These are phyloP conservation scores for Phaenicophaeus curvirostris DNA, from an alignment of 2,797 vertebrate species.

Conservation along the genomic window DNA sequence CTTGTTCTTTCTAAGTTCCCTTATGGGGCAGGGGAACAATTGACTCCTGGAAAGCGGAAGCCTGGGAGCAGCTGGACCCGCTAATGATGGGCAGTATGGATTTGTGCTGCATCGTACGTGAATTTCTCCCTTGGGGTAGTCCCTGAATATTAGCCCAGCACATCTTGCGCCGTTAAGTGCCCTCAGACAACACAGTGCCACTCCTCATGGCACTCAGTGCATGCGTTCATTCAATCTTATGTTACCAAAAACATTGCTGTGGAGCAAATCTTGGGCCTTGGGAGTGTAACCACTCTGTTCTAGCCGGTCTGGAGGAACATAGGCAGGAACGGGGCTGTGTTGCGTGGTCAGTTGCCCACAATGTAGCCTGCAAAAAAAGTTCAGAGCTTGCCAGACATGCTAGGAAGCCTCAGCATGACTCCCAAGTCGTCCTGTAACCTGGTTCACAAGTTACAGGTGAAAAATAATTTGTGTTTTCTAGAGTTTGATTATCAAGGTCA, in stretches of 20 bases:
- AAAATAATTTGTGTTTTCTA: background rate
- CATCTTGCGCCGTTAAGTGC: background rate
- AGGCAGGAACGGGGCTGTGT: background rate
- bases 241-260: background rate
- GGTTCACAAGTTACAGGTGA: background rate
- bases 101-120: background rate
- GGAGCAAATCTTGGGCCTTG: background rate
- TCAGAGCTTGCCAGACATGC: background rate
- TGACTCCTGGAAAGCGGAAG: background rate
- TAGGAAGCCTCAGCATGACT: background rate
- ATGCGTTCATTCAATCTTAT: rapidly evolving
- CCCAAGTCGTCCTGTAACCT: background rate
- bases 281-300: background rate
- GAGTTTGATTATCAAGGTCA: background rate
- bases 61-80: background rate
- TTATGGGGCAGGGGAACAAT: background rate
- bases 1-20: background rate
- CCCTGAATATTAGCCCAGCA: background rate
- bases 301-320: background rate
- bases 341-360: background rate
- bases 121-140: background rate
- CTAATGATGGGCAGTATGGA: background rate
- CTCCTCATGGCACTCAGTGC: rapidly evolving
- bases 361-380: background rate
- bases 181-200: background rate